Conservation (phyloP, 2,113 vertebrate species). For the Cnemophilus loriae region DNA sequence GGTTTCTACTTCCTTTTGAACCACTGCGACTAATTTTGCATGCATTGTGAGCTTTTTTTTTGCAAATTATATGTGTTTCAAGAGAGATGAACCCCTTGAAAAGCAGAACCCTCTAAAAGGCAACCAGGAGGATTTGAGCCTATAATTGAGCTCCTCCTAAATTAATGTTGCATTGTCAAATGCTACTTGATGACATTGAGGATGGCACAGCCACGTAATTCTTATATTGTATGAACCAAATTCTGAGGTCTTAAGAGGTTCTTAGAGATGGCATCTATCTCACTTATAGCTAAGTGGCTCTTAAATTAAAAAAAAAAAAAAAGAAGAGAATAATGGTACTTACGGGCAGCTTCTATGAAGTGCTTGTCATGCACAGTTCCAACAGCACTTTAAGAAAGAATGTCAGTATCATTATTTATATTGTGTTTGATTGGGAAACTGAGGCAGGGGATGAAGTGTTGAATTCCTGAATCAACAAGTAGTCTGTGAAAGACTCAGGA, state of each 20-base stretch:
- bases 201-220: background rate
- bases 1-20: background rate
- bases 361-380: background rate
- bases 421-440: background rate
- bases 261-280: background rate
- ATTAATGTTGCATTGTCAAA: constrained; percentile 38
- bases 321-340: background rate
- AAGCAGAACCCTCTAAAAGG: constrained; percentile 11
- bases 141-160: background rate
- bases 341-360: background rate
- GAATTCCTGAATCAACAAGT: background rate
- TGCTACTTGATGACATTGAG: background rate
- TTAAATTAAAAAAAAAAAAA: background rate
- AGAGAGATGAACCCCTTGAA: background rate
- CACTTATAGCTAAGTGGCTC: constrained; percentile 2
- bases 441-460: background rate
- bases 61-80: background rate
- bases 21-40: background rate
- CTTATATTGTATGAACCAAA: background rate
- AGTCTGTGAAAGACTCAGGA: background rate
- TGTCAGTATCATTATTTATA: background rate
- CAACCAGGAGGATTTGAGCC: background rate
- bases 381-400: background rate
- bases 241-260: constrained; percentile 24
- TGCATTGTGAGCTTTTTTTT: background rate